These are phyloP conservation scores for Parus major DNA, from an alignment of 2,113 vertebrate species.

Conservation along the genomic window DNA sequence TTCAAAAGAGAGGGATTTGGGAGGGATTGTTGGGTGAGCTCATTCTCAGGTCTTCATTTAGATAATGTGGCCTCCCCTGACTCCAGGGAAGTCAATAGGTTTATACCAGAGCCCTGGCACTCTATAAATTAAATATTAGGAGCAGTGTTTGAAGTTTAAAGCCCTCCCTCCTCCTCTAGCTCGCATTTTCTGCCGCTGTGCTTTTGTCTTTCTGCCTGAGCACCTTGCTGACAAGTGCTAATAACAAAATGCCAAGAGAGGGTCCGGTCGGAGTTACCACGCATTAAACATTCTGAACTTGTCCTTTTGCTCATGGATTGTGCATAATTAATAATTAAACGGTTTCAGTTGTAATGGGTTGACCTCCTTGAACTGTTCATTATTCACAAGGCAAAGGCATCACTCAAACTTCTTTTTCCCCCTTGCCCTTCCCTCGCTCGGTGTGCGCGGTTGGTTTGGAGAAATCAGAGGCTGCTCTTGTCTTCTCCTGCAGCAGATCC, in stretches of 20 bases:
- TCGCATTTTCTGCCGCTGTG: slow-evolving; percentile 62
- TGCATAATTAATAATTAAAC: slow-evolving; percentile 98
- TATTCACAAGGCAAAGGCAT: slow-evolving; percentile 91
- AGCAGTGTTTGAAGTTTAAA: slow-evolving; percentile 21
- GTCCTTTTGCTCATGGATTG: slow-evolving; percentile 90
- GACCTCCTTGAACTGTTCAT: slow-evolving; percentile 93
- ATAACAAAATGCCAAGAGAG: slow-evolving; percentile 80
- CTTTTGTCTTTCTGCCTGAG: slow-evolving; percentile 79
- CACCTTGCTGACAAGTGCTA: slow-evolving; percentile 83
- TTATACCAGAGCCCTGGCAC: neutral
- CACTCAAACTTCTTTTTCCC: slow-evolving; percentile 87
- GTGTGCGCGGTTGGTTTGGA: slow-evolving; percentile 64
- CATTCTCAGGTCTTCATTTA: slow-evolving; percentile 1
- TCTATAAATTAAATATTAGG: slow-evolving; percentile 54
- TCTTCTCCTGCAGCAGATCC: neutral
- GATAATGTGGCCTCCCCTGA: neutral
- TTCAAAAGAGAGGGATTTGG: neutral
- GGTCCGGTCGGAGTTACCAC: slow-evolving; percentile 73
- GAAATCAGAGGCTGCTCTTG: neutral
- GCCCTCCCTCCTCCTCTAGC: neutral
- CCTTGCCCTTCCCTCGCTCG: slow-evolving; percentile 75
- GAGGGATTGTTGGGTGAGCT: neutral
- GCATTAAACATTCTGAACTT: slow-evolving; percentile 86
- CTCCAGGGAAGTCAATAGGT: neutral
- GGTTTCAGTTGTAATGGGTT: slow-evolving; percentile 90